Percentiles rank a stretch among this genome's conserved stretches.
phyloP scores from a whole-genome alignment of 2,888 invertebrate species.

The Odontocolon sp. region DNA sequence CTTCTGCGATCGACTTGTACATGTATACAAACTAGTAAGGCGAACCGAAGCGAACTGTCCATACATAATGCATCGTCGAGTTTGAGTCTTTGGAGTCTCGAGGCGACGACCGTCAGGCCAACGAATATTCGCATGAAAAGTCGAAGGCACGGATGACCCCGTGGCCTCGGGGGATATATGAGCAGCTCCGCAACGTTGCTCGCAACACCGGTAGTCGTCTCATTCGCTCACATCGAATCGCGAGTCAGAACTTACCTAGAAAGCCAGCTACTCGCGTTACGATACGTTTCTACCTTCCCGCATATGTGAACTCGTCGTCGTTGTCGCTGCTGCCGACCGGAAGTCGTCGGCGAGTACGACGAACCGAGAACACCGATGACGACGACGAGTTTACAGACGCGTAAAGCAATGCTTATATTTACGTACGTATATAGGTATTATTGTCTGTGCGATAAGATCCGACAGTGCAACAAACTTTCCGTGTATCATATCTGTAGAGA shows the following conservation, averaged over 20 bases:
- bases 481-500: too few species aligned
- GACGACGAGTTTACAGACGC: too few species aligned
- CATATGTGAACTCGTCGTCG: background rate
- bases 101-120: slow-evolving; percentile 61
- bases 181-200: slow-evolving; percentile 3
- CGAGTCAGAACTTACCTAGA: slow-evolving; percentile 76
- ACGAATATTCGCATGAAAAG: slow-evolving; percentile 72
- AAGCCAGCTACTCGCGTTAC: slow-evolving; percentile 7
- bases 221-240: slow-evolving; percentile 28
- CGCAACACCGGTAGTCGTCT: slow-evolving; percentile 6
- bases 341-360: background rate
- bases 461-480: too few species aligned
- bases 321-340: background rate
- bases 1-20: slow-evolving; percentile 6
- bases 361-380: too few species aligned
- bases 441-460: too few species aligned
- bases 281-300: background rate
- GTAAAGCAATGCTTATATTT: too few species aligned
- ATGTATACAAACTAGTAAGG: background rate
- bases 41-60: slow-evolving; percentile 30
- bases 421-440: too few species aligned
- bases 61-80: slow-evolving; percentile 53
- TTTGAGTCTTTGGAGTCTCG: slow-evolving; percentile 39
- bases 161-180: slow-evolving; percentile 62
- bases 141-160: slow-evolving; percentile 73